Evolutionary conservation across 2,888 invertebrate species (phyloP).

Genomic region (Charanyca ferruginea): DNA sequence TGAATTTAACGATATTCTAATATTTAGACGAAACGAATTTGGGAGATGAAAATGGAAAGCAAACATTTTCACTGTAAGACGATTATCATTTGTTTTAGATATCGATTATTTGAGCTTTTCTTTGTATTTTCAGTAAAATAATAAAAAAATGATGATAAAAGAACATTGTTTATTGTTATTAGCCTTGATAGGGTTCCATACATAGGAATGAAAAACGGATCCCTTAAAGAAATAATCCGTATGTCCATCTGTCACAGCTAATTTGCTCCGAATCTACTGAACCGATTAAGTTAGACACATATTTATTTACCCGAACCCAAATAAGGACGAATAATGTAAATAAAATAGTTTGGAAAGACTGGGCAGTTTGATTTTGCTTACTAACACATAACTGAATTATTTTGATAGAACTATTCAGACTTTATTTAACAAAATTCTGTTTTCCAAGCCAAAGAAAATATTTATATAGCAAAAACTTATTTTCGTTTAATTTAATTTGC

Average conservation of each 20-base stretch:
- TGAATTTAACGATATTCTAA: not conserved
- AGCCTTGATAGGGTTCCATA: no score
- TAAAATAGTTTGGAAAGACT: no score
- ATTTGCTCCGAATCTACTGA: no score
- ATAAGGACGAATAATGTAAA: no score
- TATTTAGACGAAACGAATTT: slow-evolving; percentile 6
- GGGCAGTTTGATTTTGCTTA: no score
- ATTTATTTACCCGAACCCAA: no score
- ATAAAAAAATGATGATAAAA: not conserved
- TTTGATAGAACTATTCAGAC: slow-evolving; percentile 30
- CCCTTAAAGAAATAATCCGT: no score
- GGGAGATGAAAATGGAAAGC: slow-evolving; percentile 16
- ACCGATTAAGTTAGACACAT: no score
- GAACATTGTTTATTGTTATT: no score
- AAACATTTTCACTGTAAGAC: slow-evolving; percentile 28
- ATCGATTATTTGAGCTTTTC: not conserved
- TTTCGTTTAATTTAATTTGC: slow-evolving; percentile 32
- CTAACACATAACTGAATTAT: slow-evolving; percentile 26
- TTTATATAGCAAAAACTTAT: slow-evolving; percentile 30
- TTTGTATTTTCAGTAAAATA: not conserved
- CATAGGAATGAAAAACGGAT: no score
- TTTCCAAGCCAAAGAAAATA: slow-evolving; percentile 42
- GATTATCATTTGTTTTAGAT: slow-evolving; percentile 15
- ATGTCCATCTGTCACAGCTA: no score
- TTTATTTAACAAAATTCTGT: slow-evolving; percentile 35